Conservation (phyloP, 2,113 vertebrate species). For the Cyanoderma ruficeps region DNA sequence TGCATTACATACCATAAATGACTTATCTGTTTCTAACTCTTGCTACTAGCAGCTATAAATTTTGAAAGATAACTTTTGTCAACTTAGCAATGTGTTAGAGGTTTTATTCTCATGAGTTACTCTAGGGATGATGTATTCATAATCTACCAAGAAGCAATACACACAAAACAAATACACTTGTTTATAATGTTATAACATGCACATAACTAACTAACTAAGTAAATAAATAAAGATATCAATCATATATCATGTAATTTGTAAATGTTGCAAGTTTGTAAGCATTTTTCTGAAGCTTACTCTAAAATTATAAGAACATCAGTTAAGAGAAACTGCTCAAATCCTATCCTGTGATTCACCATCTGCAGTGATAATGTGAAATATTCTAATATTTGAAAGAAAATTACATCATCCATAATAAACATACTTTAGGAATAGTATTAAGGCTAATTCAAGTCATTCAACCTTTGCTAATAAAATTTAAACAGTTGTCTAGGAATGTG, state of each 20-base stretch:
- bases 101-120: not conserved
- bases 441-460: slow-evolving; percentile 10
- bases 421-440: not conserved
- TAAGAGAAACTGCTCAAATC: not conserved
- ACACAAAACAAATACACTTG: not conserved
- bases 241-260: not conserved
- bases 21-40: not conserved
- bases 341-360: not conserved
- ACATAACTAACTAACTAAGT: too few relatives aligned
- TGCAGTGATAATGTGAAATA: not conserved
- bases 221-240: not conserved
- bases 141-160: not conserved
- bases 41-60: not conserved
- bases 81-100: not conserved
- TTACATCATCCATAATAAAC: not conserved
- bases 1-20: not conserved
- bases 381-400: slow-evolving; percentile 24
- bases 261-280: not conserved
- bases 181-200: not conserved
- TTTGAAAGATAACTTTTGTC: not conserved
- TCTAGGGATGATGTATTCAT: not conserved
- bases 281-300: not conserved
- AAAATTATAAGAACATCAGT: not conserved
- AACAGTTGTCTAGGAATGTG: not conserved
- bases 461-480: not conserved